These are phyloP conservation scores for Drosophila eugracilis DNA, from an alignment of 1,140 invertebrate genomes.

Conservation along the genomic window DNA sequence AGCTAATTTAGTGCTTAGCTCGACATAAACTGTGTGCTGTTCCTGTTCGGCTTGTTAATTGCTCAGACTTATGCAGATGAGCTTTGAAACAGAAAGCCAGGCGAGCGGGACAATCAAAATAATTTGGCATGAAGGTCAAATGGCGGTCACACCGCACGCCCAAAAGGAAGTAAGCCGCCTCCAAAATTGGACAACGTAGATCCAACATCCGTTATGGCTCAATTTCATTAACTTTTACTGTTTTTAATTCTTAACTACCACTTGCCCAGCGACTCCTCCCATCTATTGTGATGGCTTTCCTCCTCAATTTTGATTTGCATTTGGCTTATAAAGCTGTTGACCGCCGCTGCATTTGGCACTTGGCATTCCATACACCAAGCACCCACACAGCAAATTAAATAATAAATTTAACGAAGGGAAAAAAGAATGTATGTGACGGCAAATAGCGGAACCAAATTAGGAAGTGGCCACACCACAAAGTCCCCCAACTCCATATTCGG, in stretches of 20 bases:
- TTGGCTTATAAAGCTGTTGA: conserved; percentile 52
- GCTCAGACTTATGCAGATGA: conserved; percentile 19
- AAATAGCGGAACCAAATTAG: conserved; percentile 83
- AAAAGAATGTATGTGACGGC: conserved; percentile 51
- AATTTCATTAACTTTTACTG: conserved; percentile 64
- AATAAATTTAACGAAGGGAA: conserved; percentile 59
- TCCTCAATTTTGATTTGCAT: conserved; percentile 25
- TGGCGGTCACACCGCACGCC: conserved; percentile 21
- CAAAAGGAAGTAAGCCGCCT: conserved; percentile 48
- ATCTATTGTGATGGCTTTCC: neutral
- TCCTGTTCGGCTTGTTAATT: conserved; percentile 21
- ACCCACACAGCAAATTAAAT: conserved; percentile 64
- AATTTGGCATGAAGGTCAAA: conserved; percentile 71
- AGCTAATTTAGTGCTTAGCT: conserved; percentile 66
- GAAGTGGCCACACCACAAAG: conserved; percentile 67
- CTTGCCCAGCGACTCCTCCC: conserved; percentile 1
- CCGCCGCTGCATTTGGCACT: conserved; percentile 53
- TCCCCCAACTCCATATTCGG: conserved; percentile 62
- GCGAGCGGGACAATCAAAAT: conserved; percentile 8
- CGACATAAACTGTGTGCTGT: conserved; percentile 34
- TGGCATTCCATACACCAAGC: conserved; percentile 67
- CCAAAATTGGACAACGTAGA: conserved; percentile 34
- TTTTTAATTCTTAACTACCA: conserved; percentile 6
- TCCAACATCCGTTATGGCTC: conserved; percentile 67
- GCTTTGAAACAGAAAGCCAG: conserved; percentile 70